These are phyloP conservation scores for Prolemur simus DNA, from an alignment of 2,113 vertebrate species.

Conservation along the genomic window DNA sequence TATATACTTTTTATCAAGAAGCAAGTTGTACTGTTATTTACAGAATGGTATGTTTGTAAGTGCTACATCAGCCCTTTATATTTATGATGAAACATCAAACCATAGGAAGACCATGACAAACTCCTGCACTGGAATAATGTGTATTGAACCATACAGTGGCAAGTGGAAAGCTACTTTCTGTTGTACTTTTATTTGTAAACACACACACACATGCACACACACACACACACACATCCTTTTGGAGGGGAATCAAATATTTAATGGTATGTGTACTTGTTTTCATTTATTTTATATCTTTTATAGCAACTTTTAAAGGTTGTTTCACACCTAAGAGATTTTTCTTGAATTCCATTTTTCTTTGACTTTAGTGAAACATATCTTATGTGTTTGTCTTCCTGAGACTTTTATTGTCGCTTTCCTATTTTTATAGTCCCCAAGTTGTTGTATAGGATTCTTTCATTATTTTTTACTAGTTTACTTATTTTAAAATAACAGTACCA, in stretches of 20 bases:
- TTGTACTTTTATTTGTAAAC: not conserved
- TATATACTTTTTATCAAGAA: not conserved
- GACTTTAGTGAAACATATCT: not conserved
- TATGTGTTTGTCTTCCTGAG: slow-evolving; percentile 43
- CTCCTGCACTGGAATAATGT: rapidly evolving
- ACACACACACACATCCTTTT: not conserved
- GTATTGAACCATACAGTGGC: rapidly evolving
- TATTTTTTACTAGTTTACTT: slow-evolving; percentile 62
- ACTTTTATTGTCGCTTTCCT: slow-evolving; percentile 47
- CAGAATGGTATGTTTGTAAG: not conserved
- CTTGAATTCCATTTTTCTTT: slow-evolving; percentile 45
- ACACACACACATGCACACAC: too few species aligned
- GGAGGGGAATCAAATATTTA: not conserved
- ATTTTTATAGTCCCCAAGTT: slow-evolving; percentile 32
- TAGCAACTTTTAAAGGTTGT: slow-evolving; percentile 43
- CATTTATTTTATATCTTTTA: slow-evolving; percentile 39
- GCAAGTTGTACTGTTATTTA: not conserved
- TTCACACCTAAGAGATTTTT: not conserved
- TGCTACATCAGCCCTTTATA: not conserved
- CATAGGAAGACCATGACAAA: not conserved
- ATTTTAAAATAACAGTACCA: slow-evolving; percentile 34
- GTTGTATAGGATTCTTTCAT: not conserved
- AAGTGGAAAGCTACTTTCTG: not conserved
- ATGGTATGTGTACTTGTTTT: not conserved
- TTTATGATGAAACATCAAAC: not conserved